Base-by-base conservation (phyloP, 1,140 invertebrate species). In the Eriocheir sinensis region DNA sequence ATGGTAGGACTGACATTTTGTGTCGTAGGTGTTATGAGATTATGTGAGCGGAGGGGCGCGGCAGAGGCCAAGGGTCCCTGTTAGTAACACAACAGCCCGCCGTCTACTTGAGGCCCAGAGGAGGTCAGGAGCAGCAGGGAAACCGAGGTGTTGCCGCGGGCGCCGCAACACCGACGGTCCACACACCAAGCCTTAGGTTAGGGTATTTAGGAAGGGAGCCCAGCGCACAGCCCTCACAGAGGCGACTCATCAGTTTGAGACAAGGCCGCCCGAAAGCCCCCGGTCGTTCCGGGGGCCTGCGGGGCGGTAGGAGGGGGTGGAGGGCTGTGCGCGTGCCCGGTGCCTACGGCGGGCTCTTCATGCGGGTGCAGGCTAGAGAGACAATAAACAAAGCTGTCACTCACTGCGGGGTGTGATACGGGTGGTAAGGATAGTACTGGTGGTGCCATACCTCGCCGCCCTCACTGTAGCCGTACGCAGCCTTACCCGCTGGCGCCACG, bases 391-490 rank as follows among this genome's bases (percentile, higher is more conserved):
- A 95, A 93, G 95, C 88, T 93, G 93, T 91, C 96, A 96, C 96
- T 96, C 96, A 96, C 96, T 96, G 96, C 92, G 95, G 80, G 95
- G 94, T 95, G 97, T 97, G 97, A 97, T 97, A 97, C 97, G 97
- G 97, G 95, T 96, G 96, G 95, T 96, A 97, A 96, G 97, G 97
- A 97, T 97, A 97, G 97, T 97, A 97, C 90, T 96, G 95, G 92
- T 96, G 95, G 94, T 93, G 95, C 95, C 95, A 96, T 94, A 96
- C 94, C 93, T 96, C 95, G 94, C 94, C 95, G 83, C 93, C 95
- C 92, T 95, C 94, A 93, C 93, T 94, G 94, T 93, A 94, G 94
- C 92, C 88, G 94, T 96, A 96, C 44, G 92, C 94, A 83, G 89
- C 95, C 95, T 96, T 96, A 96, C 95, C 95, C 95, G 94, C 95